Percentiles rank a stretch among this genome's conserved stretches.
Evolutionary conservation across 2,113 vertebrate genomes (phyloP).

Genomic region (Toxotes jaculatrix): DNA sequence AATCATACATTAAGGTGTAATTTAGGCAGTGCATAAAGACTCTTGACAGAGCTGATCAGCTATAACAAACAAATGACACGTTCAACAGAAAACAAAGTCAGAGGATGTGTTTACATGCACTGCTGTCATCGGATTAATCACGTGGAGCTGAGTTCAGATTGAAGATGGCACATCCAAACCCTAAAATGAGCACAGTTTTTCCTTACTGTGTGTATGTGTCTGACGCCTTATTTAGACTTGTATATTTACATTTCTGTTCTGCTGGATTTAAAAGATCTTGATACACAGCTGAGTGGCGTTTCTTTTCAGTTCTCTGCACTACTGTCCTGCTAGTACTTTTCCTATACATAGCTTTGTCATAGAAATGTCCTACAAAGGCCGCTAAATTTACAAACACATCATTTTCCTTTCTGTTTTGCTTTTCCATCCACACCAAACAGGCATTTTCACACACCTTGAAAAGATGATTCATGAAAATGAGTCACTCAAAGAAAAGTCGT

Average conservation of each 20-base stretch:
- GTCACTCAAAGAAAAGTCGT: background rate
- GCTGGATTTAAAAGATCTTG: conserved; percentile 11
- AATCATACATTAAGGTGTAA: background rate
- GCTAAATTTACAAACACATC: background rate
- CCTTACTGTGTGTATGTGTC: background rate
- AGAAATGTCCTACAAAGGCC: background rate
- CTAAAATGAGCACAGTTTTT: background rate
- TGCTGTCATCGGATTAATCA: conserved; percentile 25
- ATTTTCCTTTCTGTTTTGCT: conserved; percentile 1
- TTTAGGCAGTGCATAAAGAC: background rate
- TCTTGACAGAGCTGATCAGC: background rate
- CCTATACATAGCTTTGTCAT: conserved; percentile 3
- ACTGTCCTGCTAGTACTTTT: background rate
- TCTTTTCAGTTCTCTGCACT: background rate
- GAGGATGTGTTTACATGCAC: conserved; percentile 4
- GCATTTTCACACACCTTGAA: background rate
- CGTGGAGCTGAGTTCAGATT: conserved; percentile 7
- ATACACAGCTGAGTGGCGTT: background rate
- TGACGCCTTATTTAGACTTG: conserved; percentile 5
- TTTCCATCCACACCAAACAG: background rate
- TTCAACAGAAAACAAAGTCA: conserved; percentile 15
- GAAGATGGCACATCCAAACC: background rate
- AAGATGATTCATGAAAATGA: background rate
- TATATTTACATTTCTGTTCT: background rate
- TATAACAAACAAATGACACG: conserved; percentile 1